Percentiles rank a stretch among this genome's conserved stretches.
Evolutionary conservation across 2,797 vertebrate genomes (phyloP).

Genomic region (Crenichthys baileyi): DNA sequence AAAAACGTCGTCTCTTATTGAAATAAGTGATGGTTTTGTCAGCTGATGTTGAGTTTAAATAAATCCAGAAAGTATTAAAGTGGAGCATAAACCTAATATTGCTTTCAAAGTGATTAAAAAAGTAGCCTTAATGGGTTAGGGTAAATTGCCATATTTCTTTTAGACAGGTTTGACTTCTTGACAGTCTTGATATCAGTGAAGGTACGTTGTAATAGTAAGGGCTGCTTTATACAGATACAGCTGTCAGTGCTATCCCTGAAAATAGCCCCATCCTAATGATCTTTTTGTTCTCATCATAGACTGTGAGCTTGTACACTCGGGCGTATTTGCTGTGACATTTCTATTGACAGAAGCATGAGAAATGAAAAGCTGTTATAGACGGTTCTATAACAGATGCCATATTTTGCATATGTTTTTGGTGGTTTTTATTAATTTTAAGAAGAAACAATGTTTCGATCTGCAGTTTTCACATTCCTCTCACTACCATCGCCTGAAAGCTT

Average conservation of each 20-base stretch:
- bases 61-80: neutral
- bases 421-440: constrained; percentile 23
- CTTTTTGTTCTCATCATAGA: constrained; percentile 6
- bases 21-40: neutral
- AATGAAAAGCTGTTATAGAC: neutral
- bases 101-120: neutral
- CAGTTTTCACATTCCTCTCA: constrained; percentile 14
- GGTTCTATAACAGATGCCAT: neutral
- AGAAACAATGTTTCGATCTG: constrained; percentile 3
- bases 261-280: constrained; percentile 9
- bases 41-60: neutral
- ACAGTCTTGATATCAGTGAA: neutral
- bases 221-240: neutral
- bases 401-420: neutral
- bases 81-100: neutral
- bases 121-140: neutral
- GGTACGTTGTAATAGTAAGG: neutral
- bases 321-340: neutral
- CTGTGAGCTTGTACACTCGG: neutral
- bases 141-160: neutral
- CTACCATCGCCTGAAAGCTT: neutral
- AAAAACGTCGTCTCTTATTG: neutral
- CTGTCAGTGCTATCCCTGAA: constrained; percentile 11
- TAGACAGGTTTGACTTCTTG: neutral
- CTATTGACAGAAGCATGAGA: neutral